Percentiles rank a stretch among this genome's conserved stretches.
Conservation (phyloP, 2,888 invertebrate genomes). For the Philopedon plagiatum region DNA sequence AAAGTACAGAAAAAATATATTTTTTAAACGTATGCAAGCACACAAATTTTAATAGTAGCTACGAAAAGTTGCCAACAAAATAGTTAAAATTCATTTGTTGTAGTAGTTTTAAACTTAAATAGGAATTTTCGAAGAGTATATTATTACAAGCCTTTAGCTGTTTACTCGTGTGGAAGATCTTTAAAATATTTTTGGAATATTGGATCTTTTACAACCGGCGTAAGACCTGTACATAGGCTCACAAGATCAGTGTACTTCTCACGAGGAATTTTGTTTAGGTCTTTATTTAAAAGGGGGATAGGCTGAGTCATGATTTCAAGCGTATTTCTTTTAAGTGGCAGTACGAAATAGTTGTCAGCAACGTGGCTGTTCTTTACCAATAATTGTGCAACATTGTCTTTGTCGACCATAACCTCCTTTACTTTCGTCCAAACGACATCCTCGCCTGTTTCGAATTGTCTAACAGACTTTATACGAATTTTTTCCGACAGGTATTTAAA, state of each 20-base stretch:
- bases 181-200: too few species aligned
- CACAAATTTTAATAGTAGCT: too few species aligned
- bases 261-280: not conserved
- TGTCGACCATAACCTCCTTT: slow-evolving; percentile 1
- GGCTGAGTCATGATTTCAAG: not conserved
- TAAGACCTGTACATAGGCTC: not conserved
- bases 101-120: too few species aligned
- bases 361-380: too few species aligned
- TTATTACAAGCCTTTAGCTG: too few species aligned
- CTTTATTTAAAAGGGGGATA: slow-evolving; percentile 5
- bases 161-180: not conserved
- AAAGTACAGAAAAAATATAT: too few species aligned
- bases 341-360: too few species aligned
- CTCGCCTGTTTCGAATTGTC: slow-evolving; percentile 1
- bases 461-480: not conserved
- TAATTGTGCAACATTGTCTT: not conserved
- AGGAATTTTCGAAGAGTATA: too few species aligned
- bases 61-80: too few species aligned
- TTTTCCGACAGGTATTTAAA: not conserved
- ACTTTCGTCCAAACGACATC: not conserved
- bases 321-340: too few species aligned
- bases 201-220: not conserved
- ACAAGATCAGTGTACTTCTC: not conserved
- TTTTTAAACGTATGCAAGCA: too few species aligned
- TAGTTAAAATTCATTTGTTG: too few species aligned